phyloP scores from a whole-genome alignment of 2,888 invertebrate species.

The Ectemnius lituratus region DNA sequence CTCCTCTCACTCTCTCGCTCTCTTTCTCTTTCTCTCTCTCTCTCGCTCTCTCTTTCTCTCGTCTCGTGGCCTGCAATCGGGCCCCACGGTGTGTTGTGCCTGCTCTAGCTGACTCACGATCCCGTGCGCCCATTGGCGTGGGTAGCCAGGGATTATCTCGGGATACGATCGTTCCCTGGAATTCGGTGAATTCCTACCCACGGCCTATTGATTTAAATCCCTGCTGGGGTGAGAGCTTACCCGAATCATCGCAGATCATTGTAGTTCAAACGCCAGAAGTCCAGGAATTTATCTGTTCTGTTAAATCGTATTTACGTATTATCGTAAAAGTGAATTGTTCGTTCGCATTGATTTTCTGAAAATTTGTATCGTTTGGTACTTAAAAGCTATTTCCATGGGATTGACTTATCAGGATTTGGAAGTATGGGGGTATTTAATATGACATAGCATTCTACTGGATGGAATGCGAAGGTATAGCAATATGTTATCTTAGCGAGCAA shows the following conservation, averaged over 20 bases:
- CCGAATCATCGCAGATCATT: too few relatives aligned
- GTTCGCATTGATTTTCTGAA: too few relatives aligned
- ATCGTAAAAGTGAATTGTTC: too few relatives aligned
- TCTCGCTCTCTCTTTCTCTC: background rate
- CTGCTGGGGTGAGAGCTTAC: too few relatives aligned
- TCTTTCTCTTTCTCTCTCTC: background rate
- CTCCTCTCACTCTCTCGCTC: conserved; percentile 6
- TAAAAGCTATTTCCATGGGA: too few relatives aligned
- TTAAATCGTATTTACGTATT: too few relatives aligned
- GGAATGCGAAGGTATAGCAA: conserved; percentile 45
- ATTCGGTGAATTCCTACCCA: conserved; percentile 37
- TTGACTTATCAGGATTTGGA: too few relatives aligned
- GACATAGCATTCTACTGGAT: conserved; percentile 32
- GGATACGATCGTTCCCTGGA: conserved; percentile 41
- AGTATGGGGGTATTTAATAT: too few relatives aligned
- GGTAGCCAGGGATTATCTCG: conserved; percentile 42
- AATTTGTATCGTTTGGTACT: too few relatives aligned
- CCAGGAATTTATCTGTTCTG: too few relatives aligned
- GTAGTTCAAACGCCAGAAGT: too few relatives aligned
- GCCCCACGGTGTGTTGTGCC: conserved; percentile 37
- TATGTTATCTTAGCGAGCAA: conserved; percentile 45
- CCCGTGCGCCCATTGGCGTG: conserved; percentile 42
- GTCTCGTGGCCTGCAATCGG: conserved; percentile 53
- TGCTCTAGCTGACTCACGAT: conserved; percentile 69
- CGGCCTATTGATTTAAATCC: conserved; percentile 6